These are phyloP conservation scores for Sebastes fasciatus DNA, from an alignment of 2,113 vertebrate genomes.

Conservation along the genomic window DNA sequence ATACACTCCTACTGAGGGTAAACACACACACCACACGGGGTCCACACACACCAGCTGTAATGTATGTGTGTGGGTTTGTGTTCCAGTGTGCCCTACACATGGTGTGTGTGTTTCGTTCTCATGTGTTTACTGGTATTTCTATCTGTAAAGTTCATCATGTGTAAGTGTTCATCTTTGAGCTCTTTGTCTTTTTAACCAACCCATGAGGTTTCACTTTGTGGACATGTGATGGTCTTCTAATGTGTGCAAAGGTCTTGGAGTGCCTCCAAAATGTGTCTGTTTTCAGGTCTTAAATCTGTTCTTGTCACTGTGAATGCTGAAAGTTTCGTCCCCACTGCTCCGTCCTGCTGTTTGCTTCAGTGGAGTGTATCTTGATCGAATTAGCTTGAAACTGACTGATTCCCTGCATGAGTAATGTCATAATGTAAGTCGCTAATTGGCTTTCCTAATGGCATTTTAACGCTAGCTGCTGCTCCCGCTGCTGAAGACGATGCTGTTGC, in stretches of 20 bases:
- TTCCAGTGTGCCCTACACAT: background rate
- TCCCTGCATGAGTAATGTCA: constrained; percentile 33
- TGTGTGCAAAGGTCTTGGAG: background rate
- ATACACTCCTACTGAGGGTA: constrained; percentile 36
- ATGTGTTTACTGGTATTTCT: background rate
- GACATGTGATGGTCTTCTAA: background rate
- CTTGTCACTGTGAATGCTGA: background rate
- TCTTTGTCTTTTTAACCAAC: background rate
- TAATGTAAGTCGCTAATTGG: constrained; percentile 27
- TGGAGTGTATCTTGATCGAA: constrained; percentile 8
- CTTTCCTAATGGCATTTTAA: constrained; percentile 59
- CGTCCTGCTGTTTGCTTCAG: constrained; percentile 40
- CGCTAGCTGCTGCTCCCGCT: constrained; percentile 40
- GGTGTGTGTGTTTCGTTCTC: constrained; percentile 6
- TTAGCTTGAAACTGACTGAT: constrained; percentile 23
- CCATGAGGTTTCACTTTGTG: background rate
- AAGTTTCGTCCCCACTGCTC: background rate
- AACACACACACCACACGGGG: constrained; percentile 30
- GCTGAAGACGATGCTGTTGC: constrained; percentile 16
- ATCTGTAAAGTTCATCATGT: background rate
- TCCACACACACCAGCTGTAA: background rate
- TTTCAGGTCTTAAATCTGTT: background rate
- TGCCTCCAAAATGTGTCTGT: background rate
- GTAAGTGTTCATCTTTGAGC: background rate
- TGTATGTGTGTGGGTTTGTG: constrained; percentile 26